Evolutionary conservation across 2,797 vertebrate species (phyloP).

Genomic region (Pelodytes ibericus): DNA sequence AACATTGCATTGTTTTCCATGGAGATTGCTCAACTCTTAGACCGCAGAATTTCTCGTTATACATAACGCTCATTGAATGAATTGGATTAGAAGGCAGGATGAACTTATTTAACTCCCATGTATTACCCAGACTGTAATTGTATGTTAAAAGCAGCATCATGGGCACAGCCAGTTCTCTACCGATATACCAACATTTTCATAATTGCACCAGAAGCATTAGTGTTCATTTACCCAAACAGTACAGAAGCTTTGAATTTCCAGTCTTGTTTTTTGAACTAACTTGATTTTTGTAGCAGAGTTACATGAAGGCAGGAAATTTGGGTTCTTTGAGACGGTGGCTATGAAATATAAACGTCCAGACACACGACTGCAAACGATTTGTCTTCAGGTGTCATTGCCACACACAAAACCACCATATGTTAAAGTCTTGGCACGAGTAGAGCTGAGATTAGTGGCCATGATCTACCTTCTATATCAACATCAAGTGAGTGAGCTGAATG

Average conservation of each 20-base stretch:
- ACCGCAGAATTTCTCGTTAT: too few relatives aligned
- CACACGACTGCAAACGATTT: conserved; percentile 68
- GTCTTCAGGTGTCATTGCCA: conserved; percentile 67
- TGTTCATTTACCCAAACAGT: conserved; percentile 67
- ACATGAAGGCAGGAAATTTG: conserved; percentile 61
- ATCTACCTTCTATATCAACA: conserved; percentile 17
- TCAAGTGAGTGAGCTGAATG: neutral
- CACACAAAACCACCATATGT: conserved; percentile 66
- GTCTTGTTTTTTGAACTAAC: conserved; percentile 55
- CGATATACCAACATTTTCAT: conserved; percentile 65
- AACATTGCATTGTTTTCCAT: too few relatives aligned
- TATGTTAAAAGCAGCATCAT: too few relatives aligned
- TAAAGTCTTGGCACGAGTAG: conserved; percentile 63
- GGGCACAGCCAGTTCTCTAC: conserved; percentile 56
- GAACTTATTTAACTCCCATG: too few relatives aligned
- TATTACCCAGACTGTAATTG: too few relatives aligned
- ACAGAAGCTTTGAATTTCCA: conserved; percentile 58
- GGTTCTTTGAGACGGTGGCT: conserved; percentile 63
- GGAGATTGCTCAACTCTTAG: too few relatives aligned
- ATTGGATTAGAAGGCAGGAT: too few relatives aligned
- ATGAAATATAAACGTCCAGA: conserved; percentile 61
- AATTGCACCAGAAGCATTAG: conserved; percentile 64
- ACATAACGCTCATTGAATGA: too few relatives aligned
- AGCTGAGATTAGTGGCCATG: conserved; percentile 50
- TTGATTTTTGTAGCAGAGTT: conserved; percentile 62